Evolutionary conservation across 2,888 invertebrate species (phyloP).

Genomic region (Cheilosia grossa): DNA sequence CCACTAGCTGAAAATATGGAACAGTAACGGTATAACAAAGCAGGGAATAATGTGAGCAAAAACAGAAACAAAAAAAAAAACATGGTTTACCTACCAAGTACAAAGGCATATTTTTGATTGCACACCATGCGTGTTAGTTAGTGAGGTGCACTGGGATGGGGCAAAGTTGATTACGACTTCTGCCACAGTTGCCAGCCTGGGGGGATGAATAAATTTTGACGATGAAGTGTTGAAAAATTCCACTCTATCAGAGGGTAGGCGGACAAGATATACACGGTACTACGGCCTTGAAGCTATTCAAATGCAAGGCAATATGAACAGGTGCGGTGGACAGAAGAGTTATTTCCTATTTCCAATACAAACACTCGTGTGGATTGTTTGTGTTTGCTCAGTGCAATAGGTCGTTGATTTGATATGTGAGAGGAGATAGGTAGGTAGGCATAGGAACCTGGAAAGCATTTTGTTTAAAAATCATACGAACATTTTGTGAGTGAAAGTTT

Average conservation of each 20-base stretch:
- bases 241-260: neutral
- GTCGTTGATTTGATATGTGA: neutral
- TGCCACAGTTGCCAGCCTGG: constrained; percentile 18
- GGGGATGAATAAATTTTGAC: constrained; percentile 31
- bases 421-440: no score
- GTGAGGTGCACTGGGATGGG: constrained; percentile 41
- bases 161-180: constrained; percentile 62
- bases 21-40: constrained; percentile 52
- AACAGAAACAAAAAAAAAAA: constrained; percentile 40
- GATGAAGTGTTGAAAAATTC: constrained; percentile 63
- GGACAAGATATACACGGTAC: neutral
- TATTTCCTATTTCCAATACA: constrained; percentile 21
- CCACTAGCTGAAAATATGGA: constrained; percentile 55
- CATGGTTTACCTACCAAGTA: constrained; percentile 27
- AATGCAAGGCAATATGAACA: constrained; percentile 33
- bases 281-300: constrained; percentile 33
- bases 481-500: no score
- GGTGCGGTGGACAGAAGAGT: constrained; percentile 19
- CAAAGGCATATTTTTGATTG: constrained; percentile 72
- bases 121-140: constrained; percentile 70
- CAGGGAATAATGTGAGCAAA: constrained; percentile 15
- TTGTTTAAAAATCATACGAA: neutral
- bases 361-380: constrained; percentile 5
- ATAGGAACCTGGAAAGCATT: neutral
- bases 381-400: constrained; percentile 2